Evolutionary conservation across 2,797 vertebrate species (phyloP), one percentile per base, ranked within the genome.

Genomic region (Sorex maritimensis): DNA sequence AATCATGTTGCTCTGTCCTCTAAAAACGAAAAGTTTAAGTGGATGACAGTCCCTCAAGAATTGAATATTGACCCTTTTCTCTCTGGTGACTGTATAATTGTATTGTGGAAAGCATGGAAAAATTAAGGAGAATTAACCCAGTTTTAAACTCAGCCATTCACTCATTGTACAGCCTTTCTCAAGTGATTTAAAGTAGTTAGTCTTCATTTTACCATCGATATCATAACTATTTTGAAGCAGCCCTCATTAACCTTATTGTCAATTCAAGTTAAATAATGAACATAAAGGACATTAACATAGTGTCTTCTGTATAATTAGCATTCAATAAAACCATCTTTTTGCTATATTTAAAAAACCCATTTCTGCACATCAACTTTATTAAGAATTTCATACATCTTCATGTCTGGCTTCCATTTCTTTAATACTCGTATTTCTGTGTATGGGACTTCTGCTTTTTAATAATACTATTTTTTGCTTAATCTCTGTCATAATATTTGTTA

Each of bases 191-290:
- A 83, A 30, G 44, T 58, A 11, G 38, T 55, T 38, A 23, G 71
- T 17, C 26, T 69, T 92, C 46, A 44, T 13, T 84, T 92, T 81
- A 23, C 12, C 15, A 72, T 28, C 55, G 74, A 0, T 41, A 52
- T 71, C 90, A 58, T 84, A 23, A 24, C 19, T 49, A 68, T 80
- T 67, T 46, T 68, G 61, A 65, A n/a, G 82, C 7, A 30, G 80
- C 63, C 12, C 10, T 63, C 13, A 44, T 52, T 74, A 89, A 46
- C 2, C 2, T 72, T 81, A 10, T 49, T 61, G 68, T 34, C 44
- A 63, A 7, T 65, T 92, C 41, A 93, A 86, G 46, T 75, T 44
- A 83, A 88, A 82, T 75, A 74, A 17, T 65, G 23, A 12, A 38
- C 41, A 68, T 58, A 79, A 49, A 82, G 38, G 38, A 52, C 3